Conservation (phyloP, 2,888 invertebrate species). For the Caenorhabditis japonica region DNA sequence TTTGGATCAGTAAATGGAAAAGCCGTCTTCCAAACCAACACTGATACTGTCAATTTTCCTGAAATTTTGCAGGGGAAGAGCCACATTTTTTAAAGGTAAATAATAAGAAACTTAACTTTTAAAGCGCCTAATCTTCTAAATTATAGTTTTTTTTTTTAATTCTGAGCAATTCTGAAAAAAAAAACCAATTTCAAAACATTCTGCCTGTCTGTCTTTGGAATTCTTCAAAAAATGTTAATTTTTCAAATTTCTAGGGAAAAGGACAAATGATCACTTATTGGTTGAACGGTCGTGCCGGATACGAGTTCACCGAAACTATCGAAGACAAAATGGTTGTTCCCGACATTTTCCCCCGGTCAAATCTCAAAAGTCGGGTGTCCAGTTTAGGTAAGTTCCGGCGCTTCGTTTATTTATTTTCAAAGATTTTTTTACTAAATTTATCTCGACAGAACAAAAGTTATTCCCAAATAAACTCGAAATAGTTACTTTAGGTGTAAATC, state of each 20-base stretch:
- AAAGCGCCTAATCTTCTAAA: too few relatives aligned
- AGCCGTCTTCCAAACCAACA: too few relatives aligned
- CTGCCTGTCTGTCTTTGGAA: too few relatives aligned
- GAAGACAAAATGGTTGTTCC: constrained; percentile 55
- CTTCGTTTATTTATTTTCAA: constrained; percentile 13
- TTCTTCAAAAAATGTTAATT: neutral
- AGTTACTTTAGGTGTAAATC: constrained; percentile 55
- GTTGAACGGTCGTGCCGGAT: constrained; percentile 68
- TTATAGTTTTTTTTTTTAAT: too few relatives aligned
- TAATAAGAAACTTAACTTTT: too few relatives aligned
- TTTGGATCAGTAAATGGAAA: too few relatives aligned
- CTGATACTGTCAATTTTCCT: too few relatives aligned
- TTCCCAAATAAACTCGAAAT: neutral
- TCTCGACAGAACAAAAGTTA: too few relatives aligned
- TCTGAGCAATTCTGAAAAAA: too few relatives aligned
- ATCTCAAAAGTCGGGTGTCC: constrained; percentile 40
- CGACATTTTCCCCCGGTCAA: constrained; percentile 69
- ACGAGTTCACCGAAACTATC: constrained; percentile 62
- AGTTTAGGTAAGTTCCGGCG: constrained; percentile 58
- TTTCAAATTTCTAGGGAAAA: constrained; percentile 67
- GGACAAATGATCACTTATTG: constrained; percentile 77
- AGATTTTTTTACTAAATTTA: constrained; percentile 8
- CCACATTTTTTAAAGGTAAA: too few relatives aligned
- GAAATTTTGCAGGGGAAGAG: too few relatives aligned
- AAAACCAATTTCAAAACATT: too few relatives aligned